phyloP scores from a whole-genome alignment of 2,113 vertebrate genomes.

The Excalfactoria chinensis region DNA sequence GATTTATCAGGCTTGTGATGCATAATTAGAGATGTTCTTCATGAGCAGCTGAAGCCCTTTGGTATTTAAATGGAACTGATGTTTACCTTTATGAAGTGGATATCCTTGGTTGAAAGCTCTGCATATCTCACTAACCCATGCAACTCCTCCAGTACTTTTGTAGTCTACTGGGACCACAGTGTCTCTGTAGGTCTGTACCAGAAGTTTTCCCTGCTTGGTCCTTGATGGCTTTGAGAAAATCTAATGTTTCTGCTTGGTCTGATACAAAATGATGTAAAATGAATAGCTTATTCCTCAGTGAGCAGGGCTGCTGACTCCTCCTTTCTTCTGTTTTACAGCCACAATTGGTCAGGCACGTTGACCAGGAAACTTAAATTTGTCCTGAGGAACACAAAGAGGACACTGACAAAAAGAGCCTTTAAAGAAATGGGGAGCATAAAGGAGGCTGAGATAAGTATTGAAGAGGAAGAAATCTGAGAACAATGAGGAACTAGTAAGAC shows the following conservation, averaged over 20 bases:
- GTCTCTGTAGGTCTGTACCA: not conserved
- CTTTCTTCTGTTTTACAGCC: conserved; percentile 68
- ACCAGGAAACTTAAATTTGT: conserved; percentile 87
- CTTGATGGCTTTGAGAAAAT: not conserved
- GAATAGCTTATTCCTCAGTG: not conserved
- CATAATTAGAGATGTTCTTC: not conserved
- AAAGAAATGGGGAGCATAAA: not conserved
- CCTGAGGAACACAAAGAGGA: conserved; percentile 78
- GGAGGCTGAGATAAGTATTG: not conserved
- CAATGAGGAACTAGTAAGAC: not conserved
- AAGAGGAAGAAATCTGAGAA: conserved; percentile 40
- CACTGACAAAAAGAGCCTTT: conserved; percentile 1
- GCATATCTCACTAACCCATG: not conserved
- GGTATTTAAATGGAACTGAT: not conserved
- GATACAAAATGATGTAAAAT: not conserved
- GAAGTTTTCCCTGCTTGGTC: not conserved
- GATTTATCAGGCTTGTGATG: not conserved
- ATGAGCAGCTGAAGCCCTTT: not conserved
- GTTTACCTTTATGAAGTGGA: not conserved
- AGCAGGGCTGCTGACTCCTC: not conserved
- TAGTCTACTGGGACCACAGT: not conserved
- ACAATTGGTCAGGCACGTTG: conserved; percentile 85
- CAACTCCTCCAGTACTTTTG: not conserved
- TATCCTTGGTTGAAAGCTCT: not conserved
- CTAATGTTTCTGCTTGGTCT: not conserved